Percentiles rank a stretch among this genome's conserved stretches.
phyloP scores from a whole-genome alignment of 2,797 vertebrate species.

The Aratinga solstitialis region DNA sequence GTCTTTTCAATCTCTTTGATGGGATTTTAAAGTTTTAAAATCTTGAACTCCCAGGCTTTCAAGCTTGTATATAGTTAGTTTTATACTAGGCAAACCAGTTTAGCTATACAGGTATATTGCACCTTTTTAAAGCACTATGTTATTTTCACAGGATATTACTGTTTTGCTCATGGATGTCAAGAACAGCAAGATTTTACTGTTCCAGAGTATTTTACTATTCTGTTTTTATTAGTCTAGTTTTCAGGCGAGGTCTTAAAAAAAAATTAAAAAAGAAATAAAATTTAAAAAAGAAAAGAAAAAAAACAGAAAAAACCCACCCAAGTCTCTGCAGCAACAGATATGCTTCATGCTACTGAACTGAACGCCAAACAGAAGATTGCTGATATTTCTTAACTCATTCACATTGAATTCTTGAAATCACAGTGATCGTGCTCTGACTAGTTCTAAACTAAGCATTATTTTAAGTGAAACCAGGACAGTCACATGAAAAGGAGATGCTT shows the following conservation, averaged over 20 bases:
- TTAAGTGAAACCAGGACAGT: conserved; percentile 51
- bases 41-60: conserved; percentile 77
- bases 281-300: conserved; percentile 12
- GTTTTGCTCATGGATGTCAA: conserved; percentile 83
- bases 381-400: conserved; percentile 70
- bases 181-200: conserved; percentile 80
- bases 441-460: conserved; percentile 64
- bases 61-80: conserved; percentile 83
- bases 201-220: conserved; percentile 82
- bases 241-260: conserved; percentile 77
- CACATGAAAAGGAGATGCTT: conserved; percentile 61
- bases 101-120: conserved; percentile 79
- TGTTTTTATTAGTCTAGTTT: conserved; percentile 82
- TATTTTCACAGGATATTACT: conserved; percentile 81
- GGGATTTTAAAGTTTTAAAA: conserved; percentile 81
- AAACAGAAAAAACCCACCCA: conserved; percentile 58
- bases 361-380: conserved; percentile 55
- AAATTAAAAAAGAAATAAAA: conserved; percentile 22
- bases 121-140: conserved; percentile 83
- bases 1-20: conserved; percentile 79
- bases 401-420: conserved; percentile 71
- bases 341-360: conserved; percentile 67
- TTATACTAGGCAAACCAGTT: conserved; percentile 78
- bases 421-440: conserved; percentile 65
- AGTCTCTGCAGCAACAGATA: conserved; percentile 64